Conservation (phyloP, 1,140 invertebrate species). For the Zophobas atratus region DNA sequence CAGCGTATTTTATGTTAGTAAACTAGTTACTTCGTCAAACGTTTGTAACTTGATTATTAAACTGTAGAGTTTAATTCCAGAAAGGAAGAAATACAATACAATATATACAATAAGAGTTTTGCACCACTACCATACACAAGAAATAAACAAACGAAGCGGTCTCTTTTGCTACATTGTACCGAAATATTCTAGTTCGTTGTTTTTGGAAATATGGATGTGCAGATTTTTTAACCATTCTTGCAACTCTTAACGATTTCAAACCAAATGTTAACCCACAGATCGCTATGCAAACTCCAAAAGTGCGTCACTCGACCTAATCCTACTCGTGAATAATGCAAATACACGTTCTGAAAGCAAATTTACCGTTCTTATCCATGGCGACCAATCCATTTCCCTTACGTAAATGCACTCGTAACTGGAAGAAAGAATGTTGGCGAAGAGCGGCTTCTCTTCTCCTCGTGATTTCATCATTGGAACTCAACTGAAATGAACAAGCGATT, state of each 20-base stretch:
- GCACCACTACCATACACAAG: no score
- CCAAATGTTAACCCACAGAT: neutral
- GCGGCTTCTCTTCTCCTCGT: slow-evolving; percentile 78
- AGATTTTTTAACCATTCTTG: neutral
- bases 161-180: no score
- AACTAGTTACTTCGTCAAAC: no score
- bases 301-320: neutral
- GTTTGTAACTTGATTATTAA: no score
- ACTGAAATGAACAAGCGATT: slow-evolving; percentile 56
- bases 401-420: slow-evolving; percentile 90
- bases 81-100: no score
- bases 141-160: no score
- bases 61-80: no score
- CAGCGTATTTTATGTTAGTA: no score
- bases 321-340: slow-evolving; percentile 17
- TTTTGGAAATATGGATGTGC: no score
- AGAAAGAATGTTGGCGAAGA: slow-evolving; percentile 89
- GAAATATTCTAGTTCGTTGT: no score
- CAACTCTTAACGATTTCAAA: neutral
- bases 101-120: no score
- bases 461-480: slow-evolving; percentile 73
- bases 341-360: slow-evolving; percentile 62
- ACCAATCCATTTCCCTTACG: slow-evolving; percentile 90
- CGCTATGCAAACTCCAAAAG: neutral
- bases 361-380: slow-evolving; percentile 96